Evolutionary conservation across 2,797 vertebrate species (phyloP), one percentile per base, ranked within the genome.

Genomic region (Rhinophrynus dorsalis): DNA sequence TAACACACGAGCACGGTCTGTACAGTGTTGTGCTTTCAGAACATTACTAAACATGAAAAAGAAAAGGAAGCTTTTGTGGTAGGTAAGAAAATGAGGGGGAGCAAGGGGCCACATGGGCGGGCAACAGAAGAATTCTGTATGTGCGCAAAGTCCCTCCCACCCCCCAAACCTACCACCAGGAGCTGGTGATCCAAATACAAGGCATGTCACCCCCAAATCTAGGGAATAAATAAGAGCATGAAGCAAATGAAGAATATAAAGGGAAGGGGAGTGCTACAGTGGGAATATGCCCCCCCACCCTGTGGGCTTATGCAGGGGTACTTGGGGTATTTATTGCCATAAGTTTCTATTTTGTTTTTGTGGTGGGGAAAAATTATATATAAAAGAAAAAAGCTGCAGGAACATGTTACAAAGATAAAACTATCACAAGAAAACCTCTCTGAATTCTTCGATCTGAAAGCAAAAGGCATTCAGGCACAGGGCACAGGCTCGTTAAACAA

Each of bases 11-110:
- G 91, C 91, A 93, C 89, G 84, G 83, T 89, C 87, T 88, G 91
- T 91, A 93, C 92, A 87, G 92, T 89, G 88, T 85, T 94, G 92
- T 94, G 92, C 93, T 94, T 92, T 86, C 89, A 86, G 84, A 92
- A 91, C 85, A 85, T 86, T 88, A 83, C 84, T 68, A 63, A 79
- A 84, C 52, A 75, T 82, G 80, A 70, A 77, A 80, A 81, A 83
- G 77, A 81, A 89, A 83, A 82, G 79, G 72, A 88, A 92, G 88
- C 88, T 77, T 86, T 86, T 81, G 80, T 78, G 79, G 77, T 74
- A 79, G 74, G 71, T 65, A 71, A 74, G 74, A 54, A 59, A 77
- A 61, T 1, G 50, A 62, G 35, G 55, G 69, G 75, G 62, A 63
- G 69, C 61, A 57, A 56, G 5, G 15, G 64, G 35, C 38, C 26